Conservation (phyloP, 2,888 invertebrate genomes). For the Creontiades dilutus region DNA sequence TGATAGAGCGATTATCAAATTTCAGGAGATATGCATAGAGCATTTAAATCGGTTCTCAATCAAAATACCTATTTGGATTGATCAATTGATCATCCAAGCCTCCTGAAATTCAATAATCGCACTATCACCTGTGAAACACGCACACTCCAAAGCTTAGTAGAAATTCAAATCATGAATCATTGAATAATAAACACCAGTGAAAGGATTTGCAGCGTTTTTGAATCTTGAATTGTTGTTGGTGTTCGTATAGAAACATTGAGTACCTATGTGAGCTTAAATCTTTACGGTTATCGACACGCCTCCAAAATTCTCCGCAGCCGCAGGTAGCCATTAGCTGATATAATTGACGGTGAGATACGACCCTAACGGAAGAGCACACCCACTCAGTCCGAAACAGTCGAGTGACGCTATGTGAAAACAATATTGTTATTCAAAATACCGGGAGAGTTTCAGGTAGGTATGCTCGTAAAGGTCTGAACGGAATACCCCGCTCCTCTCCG, state of each 20-base stretch:
- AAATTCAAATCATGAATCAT: too few relatives aligned
- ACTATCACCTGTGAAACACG: too few relatives aligned
- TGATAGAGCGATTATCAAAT: too few relatives aligned
- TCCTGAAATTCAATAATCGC: too few relatives aligned
- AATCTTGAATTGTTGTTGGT: not conserved
- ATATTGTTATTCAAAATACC: constrained; percentile 46
- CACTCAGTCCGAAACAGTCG: constrained; percentile 49
- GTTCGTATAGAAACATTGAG: not conserved
- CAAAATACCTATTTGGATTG: too few relatives aligned
- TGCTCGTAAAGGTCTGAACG: constrained; percentile 27
- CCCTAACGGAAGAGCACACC: constrained; percentile 50
- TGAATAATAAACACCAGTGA: too few relatives aligned
- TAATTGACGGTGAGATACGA: constrained; percentile 51
- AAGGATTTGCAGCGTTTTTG: too few relatives aligned
- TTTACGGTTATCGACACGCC: constrained; percentile 44
- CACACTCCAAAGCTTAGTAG: too few relatives aligned
- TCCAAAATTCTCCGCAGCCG: not conserved
- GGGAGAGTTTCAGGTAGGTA: constrained; percentile 21
- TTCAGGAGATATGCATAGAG: too few relatives aligned
- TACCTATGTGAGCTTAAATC: not conserved
- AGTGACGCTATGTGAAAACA: constrained; percentile 33
- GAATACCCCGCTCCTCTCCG: constrained; percentile 21
- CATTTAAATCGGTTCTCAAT: too few relatives aligned
- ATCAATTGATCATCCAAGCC: too few relatives aligned
- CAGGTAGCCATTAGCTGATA: constrained; percentile 48